These are phyloP conservation scores for Meandrina meandrites DNA, from an alignment of 92 coral and sea anemone species.

Conservation along the genomic window DNA sequence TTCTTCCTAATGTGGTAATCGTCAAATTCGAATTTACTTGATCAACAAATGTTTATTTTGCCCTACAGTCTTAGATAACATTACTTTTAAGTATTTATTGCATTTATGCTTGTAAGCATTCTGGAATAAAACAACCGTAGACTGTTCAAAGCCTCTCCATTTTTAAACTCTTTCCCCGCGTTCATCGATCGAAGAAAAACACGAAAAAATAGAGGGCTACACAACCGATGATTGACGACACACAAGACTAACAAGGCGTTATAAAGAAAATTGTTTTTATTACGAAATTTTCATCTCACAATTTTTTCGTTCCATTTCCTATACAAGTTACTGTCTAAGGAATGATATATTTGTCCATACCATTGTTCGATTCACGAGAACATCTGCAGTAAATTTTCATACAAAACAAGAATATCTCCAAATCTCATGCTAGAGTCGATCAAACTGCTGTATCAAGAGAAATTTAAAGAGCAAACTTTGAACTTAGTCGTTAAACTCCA, in stretches of 20 bases:
- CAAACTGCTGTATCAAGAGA: neutral
- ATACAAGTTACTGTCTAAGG: constrained; percentile 8
- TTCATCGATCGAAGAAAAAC: no score
- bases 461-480: neutral
- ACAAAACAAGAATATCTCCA: neutral
- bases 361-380: neutral
- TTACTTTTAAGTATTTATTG: no score
- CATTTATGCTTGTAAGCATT: no score
- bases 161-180: no score
- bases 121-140: no score
- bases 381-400: neutral
- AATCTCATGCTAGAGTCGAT: neutral
- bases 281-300: constrained; percentile 17
- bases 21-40: no score
- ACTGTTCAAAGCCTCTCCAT: no score
- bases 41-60: no score
- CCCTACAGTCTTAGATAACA: no score
- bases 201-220: no score
- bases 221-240: no score
- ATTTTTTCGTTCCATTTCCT: constrained; percentile 20
- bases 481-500: neutral
- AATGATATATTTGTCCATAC: neutral
- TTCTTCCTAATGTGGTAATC: no score
- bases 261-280: constrained; percentile 1
- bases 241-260: neutral